phyloP scores from a whole-genome alignment of 2,888 invertebrate genomes.

The Eristalinus aeneus region DNA sequence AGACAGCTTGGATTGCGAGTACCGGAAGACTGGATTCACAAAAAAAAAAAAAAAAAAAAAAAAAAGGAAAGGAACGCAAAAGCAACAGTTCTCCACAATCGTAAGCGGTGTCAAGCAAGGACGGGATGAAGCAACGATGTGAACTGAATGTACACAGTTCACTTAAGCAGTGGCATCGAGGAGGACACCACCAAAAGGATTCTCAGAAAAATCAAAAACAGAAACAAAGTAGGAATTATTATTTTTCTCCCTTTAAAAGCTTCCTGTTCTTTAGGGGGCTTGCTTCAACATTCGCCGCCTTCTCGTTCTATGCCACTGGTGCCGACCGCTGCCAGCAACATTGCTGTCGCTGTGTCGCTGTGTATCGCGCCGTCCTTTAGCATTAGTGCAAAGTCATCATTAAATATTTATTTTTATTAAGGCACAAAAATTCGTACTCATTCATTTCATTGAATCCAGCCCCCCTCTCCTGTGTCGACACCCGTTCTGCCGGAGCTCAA shows the following conservation, averaged over 20 bases:
- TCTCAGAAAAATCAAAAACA: slow-evolving; percentile 10
- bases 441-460: slow-evolving; percentile 65
- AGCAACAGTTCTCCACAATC: slow-evolving; percentile 25
- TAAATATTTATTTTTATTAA: slow-evolving; percentile 73
- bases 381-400: slow-evolving; percentile 72
- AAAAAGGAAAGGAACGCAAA: neutral
- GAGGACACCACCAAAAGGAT: slow-evolving; percentile 31
- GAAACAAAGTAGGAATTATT: slow-evolving; percentile 47
- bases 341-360: slow-evolving; percentile 13
- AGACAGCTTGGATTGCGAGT: neutral
- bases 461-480: neutral
- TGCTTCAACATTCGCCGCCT: slow-evolving; percentile 13
- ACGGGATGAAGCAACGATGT: neutral
- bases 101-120: slow-evolving; percentile 19
- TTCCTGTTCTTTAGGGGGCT: slow-evolving; percentile 10
- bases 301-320: slow-evolving; percentile 26
- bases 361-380: slow-evolving; percentile 53
- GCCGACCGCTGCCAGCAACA: slow-evolving; percentile 22
- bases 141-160: slow-evolving; percentile 13
- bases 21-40: slow-evolving; percentile 15
- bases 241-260: slow-evolving; percentile 40
- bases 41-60: slow-evolving; percentile 37
- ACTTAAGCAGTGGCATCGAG: slow-evolving; percentile 6
- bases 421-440: slow-evolving; percentile 59
- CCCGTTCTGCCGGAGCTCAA: neutral